A percentile compares a stretch with the other conserved stretches of the same genome.
Conservation (phyloP, 2,888 invertebrate genomes). For the Mantis religiosa region DNA sequence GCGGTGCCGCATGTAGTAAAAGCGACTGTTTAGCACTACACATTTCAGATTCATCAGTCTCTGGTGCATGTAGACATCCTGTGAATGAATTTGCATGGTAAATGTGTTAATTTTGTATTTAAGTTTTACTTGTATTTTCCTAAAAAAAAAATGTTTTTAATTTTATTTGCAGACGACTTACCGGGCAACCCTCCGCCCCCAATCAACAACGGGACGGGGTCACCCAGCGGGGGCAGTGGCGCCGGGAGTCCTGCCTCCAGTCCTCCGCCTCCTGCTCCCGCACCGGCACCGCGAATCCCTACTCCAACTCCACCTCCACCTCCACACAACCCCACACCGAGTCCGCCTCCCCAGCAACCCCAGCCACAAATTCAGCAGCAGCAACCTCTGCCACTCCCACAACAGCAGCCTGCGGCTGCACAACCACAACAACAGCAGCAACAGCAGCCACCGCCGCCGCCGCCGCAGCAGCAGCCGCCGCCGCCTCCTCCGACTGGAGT, state of each 20-base stretch:
- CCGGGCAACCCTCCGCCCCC: constrained; percentile 37
- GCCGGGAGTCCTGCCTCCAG: constrained; percentile 57
- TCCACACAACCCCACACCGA: constrained; percentile 10
- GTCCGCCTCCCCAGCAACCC: constrained; percentile 18
- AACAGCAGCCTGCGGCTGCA: constrained; percentile 42
- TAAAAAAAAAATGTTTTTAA: too few species aligned
- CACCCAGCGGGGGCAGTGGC: constrained; percentile 60
- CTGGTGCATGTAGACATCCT: too few species aligned
- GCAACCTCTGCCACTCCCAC: constrained; percentile 7
- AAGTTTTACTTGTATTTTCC: too few species aligned
- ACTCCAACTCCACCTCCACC: constrained; percentile 14
- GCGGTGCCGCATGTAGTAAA: too few species aligned
- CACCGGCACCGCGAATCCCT: constrained; percentile 13
- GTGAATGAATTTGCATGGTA: too few species aligned
- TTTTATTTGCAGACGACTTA: constrained; percentile 43
- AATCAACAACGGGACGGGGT: constrained; percentile 40
- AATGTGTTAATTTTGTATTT: too few species aligned
- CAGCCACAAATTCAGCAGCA: constrained; percentile 13
- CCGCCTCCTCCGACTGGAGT: constrained; percentile 1
- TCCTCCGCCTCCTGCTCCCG: constrained; percentile 15
- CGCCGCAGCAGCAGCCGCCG: neutral
- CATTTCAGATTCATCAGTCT: too few species aligned
- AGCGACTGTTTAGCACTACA: too few species aligned
- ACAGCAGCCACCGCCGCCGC: constrained; percentile 1
- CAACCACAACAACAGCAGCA: constrained; percentile 35